A percentile compares a stretch with the other conserved stretches of the same genome.
Conservation (phyloP, 1,140 invertebrate genomes). For the Cryptotermes secundus region DNA sequence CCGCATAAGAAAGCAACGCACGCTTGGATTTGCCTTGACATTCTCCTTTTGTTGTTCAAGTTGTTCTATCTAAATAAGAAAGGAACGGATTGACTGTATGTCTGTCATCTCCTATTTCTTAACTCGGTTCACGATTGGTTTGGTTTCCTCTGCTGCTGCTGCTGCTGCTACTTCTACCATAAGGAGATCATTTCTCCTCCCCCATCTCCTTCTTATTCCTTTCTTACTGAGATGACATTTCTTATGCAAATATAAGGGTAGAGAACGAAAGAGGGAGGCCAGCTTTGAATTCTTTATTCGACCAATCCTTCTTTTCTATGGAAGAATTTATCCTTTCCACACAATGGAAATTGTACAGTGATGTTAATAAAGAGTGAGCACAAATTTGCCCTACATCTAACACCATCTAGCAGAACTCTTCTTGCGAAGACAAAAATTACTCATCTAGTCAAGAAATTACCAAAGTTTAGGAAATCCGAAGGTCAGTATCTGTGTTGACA, state of each 20-base stretch:
- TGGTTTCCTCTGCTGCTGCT: not conserved
- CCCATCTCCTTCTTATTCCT: not conserved
- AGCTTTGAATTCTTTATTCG: constrained; percentile 17
- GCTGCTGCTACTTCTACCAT: too few relatives aligned
- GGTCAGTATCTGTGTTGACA: too few relatives aligned
- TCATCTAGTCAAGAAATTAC: too few relatives aligned
- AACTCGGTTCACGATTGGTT: constrained; percentile 18
- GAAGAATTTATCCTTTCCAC: constrained; percentile 19
- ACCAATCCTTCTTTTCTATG: constrained; percentile 11
- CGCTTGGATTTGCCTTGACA: not conserved
- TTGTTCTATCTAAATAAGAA: constrained; percentile 15
- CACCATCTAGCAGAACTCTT: too few relatives aligned
- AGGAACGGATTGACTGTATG: constrained; percentile 8
- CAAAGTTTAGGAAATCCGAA: too few relatives aligned
- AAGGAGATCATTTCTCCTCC: not conserved
- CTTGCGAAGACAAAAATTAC: too few relatives aligned
- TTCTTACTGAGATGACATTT: constrained; percentile 5
- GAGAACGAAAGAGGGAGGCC: not conserved
- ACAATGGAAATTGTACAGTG: constrained; percentile 4
- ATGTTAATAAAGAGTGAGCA: not conserved
- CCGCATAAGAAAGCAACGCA: not conserved
- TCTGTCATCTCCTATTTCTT: constrained; percentile 7
- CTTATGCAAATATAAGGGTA: constrained; percentile 16
- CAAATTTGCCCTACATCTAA: not conserved
- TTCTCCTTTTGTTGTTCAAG: not conserved